Base-by-base conservation (phyloP, 2,888 invertebrate genomes). In the Gymnocheta viridis region DNA sequence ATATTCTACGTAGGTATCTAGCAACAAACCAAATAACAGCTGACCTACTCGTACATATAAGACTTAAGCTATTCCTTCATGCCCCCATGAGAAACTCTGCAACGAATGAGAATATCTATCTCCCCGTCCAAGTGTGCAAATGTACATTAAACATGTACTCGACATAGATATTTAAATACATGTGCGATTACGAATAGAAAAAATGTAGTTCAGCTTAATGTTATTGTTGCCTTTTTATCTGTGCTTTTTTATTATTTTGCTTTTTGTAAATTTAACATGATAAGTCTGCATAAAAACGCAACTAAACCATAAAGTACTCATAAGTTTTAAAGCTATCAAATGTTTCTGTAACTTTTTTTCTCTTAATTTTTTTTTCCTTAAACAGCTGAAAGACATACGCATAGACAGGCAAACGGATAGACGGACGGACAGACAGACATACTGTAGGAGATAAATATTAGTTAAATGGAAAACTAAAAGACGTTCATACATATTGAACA, bases 301-400 rank as follows among this genome's bases (percentile, higher is more conserved):
- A 73, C 77, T 73, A 69, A 84, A 84, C 84, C 77, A 81, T 81
- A 84, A 84, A 81, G 77, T 78, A 62, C 70, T 84, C 81, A 81
- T 77, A 84, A 81, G 84, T 78, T 78, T 84, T 81, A 81, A 84
- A 84, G 77, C 73, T 73, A 74, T 84, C 74, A 81, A 84, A 73
- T 81, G 32, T 81, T 74, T 38, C 32, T 66, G 5, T 72, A 32
- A 10, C 24, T 54, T 41, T 29, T 44, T 6, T 5, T 35, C 35
- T 38, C 6, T 38, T 41, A 9, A 38, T 41, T 41, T 6, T 47
- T 62, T 62, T 58, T 41, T 29, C 41, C 64, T 67, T 60, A 54
- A 56, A 44, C 38, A 82, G 60, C 58, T 69, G 49, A 62, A 66
- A 66, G 60, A 44, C 67, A 51, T 54, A 60, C 51, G 35, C 62